Conservation (phyloP, 1,140 invertebrate genomes). For the Rhysida immarginata region DNA sequence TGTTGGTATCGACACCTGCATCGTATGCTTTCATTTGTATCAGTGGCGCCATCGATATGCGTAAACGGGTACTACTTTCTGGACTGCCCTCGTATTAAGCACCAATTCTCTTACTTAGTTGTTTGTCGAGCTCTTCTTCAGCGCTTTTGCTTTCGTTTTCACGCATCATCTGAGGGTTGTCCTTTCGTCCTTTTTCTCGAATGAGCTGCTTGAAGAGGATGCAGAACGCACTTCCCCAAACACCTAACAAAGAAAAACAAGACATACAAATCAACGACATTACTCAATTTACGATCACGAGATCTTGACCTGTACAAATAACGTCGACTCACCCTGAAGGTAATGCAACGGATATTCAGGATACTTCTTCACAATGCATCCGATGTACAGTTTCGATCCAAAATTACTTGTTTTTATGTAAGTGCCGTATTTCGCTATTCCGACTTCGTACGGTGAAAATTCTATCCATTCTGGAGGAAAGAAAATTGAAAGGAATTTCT, state of each 20-base stretch:
- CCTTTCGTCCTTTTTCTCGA: conserved; percentile 23
- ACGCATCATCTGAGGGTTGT: conserved; percentile 30
- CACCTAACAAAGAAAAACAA: conserved; percentile 21
- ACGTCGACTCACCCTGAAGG: conserved; percentile 21
- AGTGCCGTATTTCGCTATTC: conserved; percentile 36
- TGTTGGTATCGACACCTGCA: too few species aligned
- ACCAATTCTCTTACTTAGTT: too few species aligned
- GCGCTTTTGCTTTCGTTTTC: conserved; percentile 18
- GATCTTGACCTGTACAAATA: too few species aligned
- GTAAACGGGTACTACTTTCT: too few species aligned
- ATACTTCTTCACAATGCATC: conserved; percentile 29
- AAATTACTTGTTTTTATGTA: conserved; percentile 34
- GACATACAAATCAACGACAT: too few species aligned
- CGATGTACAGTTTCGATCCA: conserved; percentile 35
- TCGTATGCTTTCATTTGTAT: too few species aligned
- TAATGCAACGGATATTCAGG: conserved; percentile 31
- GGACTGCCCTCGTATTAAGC: too few species aligned
- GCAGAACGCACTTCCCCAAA: conserved; percentile 38
- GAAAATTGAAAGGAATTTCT: too few species aligned
- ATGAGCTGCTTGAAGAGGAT: conserved; percentile 34
- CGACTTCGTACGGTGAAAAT: conserved; percentile 36
- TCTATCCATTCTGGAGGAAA: conserved; percentile 34
- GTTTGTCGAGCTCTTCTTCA: conserved; percentile 12
- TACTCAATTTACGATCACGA: too few species aligned
- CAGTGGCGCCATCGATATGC: too few species aligned